These are phyloP conservation scores for Agrotis exclamationis DNA, from an alignment of 2,888 invertebrate genomes.

Conservation along the genomic window DNA sequence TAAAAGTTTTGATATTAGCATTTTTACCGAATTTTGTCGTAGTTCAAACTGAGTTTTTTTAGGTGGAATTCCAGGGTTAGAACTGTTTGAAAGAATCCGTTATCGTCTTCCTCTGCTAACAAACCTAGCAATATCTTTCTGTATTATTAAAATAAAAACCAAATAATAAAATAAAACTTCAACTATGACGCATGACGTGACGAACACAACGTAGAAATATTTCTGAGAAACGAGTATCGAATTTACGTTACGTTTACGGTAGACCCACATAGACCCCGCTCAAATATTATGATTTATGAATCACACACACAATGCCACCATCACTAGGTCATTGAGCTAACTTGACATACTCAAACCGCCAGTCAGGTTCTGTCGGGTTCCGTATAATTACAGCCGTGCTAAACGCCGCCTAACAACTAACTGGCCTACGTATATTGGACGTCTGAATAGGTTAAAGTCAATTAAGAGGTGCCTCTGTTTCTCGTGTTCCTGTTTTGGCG, in stretches of 20 bases:
- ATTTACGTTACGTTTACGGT: background rate
- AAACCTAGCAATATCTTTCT: too few relatives aligned
- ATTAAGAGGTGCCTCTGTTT: constrained; percentile 38
- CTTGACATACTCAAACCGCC: constrained; percentile 27
- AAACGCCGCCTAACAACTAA: constrained; percentile 23
- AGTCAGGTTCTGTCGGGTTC: constrained; percentile 12
- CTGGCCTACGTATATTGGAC: constrained; percentile 48
- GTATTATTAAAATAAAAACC: too few relatives aligned
- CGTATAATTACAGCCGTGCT: constrained; percentile 30
- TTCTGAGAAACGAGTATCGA: background rate
- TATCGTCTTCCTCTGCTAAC: too few relatives aligned
- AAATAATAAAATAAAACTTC: too few relatives aligned
- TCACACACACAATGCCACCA: background rate
- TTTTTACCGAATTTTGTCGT: constrained; percentile 3
- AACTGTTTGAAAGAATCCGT: background rate
- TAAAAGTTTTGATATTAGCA: constrained; percentile 1
- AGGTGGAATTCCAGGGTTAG: background rate
- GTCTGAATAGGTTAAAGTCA: constrained; percentile 44
- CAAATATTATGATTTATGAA: constrained; percentile 5
- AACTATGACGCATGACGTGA: too few relatives aligned
- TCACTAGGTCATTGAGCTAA: constrained; percentile 16
- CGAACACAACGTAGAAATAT: too few relatives aligned
- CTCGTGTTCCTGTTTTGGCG: constrained; percentile 10
- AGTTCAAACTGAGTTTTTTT: background rate
- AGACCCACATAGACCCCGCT: background rate